These are phyloP conservation scores for Acromyrmex charruanus DNA, from an alignment of 1,140 invertebrate species.

Conservation along the genomic window DNA sequence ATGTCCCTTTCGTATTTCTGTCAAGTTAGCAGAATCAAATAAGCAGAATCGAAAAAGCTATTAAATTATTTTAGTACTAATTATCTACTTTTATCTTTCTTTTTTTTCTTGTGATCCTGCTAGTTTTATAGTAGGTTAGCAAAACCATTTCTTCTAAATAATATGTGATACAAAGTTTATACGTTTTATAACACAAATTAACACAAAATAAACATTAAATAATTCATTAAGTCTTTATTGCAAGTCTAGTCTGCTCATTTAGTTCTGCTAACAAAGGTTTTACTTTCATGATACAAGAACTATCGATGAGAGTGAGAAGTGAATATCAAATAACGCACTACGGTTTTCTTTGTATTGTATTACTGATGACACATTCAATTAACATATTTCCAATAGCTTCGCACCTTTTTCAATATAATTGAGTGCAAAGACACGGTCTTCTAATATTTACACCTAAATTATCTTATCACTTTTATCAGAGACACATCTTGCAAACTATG, in stretches of 20 bases:
- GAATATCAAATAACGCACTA: neutral
- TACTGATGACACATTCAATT: conserved; percentile 28
- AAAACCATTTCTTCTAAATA: no score
- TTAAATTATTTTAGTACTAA: no score
- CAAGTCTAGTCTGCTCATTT: no score
- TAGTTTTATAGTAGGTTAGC: no score
- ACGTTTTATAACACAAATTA: no score
- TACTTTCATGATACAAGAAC: neutral
- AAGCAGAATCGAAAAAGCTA: no score
- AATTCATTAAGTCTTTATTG: no score
- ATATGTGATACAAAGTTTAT: no score
- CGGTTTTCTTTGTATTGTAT: neutral
- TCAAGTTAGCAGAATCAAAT: no score
- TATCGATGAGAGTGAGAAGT: neutral
- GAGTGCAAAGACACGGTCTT: neutral
- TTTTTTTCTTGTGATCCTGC: no score
- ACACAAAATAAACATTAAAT: no score
- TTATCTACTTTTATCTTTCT: no score
- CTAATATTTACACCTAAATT: conserved; percentile 25
- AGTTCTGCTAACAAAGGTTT: neutral
- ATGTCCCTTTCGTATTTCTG: neutral
- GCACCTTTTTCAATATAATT: neutral
- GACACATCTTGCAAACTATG: neutral
- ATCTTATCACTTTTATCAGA: conserved; percentile 14
- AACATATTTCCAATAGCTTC: neutral